Percentiles rank a stretch among this genome's conserved stretches.
phyloP scores from a whole-genome alignment of 1,140 invertebrate genomes.

The Goniozus legneri region DNA sequence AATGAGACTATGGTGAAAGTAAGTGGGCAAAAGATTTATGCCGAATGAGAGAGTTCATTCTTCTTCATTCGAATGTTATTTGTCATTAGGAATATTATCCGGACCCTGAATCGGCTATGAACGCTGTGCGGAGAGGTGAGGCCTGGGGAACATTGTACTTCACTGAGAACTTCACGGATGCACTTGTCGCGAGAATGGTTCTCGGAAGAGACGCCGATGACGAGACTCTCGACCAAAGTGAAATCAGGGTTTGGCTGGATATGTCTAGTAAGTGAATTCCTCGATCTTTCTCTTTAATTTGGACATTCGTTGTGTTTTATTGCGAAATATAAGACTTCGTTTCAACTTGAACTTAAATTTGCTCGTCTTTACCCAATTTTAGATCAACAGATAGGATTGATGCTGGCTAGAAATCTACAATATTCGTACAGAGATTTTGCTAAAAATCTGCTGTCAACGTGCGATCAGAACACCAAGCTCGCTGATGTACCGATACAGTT shows the following conservation, averaged over 20 bases:
- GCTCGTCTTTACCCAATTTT: constrained; percentile 20
- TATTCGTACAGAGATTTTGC: constrained; percentile 77
- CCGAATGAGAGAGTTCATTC: neutral
- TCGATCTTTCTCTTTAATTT: too few relatives aligned
- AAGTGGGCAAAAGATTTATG: constrained; percentile 10
- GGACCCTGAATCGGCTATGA: constrained; percentile 63
- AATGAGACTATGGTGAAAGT: constrained; percentile 62
- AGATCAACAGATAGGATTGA: constrained; percentile 87
- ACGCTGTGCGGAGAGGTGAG: constrained; percentile 69
- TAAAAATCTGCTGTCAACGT: constrained; percentile 64
- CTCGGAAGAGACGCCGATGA: constrained; percentile 68
- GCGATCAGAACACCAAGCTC: constrained; percentile 73
- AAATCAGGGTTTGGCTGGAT: constrained; percentile 81
- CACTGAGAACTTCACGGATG: constrained; percentile 80
- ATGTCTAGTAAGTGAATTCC: constrained; percentile 73
- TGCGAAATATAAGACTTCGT: neutral
- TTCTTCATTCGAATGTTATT: neutral
- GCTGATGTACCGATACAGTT: constrained; percentile 81
- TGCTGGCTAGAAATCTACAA: constrained; percentile 76
- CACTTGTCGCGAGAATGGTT: constrained; percentile 69
- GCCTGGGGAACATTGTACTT: constrained; percentile 87
- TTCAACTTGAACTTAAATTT: too few relatives aligned
- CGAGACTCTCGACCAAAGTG: constrained; percentile 75
- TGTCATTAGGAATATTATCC: constrained; percentile 64
- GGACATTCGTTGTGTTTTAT: neutral